Evolutionary conservation across 2,797 vertebrate genomes (phyloP).

Genomic region (Ambastaia sidthimunki): DNA sequence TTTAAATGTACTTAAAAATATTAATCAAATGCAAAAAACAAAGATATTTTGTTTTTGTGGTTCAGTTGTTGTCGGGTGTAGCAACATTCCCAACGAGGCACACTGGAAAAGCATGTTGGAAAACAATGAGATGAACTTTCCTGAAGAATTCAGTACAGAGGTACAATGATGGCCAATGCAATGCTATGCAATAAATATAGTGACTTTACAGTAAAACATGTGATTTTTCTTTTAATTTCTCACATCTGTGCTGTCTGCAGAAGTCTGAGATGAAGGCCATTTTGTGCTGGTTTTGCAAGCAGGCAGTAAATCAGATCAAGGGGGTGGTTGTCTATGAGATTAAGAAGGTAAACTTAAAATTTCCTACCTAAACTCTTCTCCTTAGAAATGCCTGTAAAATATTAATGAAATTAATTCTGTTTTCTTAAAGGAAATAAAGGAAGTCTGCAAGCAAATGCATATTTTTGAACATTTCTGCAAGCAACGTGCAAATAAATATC

Average conservation of each 20-base stretch:
- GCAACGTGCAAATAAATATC: conserved; percentile 9
- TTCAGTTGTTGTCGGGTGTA: conserved; percentile 19
- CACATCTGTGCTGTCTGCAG: not conserved
- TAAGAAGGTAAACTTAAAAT: conserved; percentile 25
- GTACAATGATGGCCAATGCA: not conserved
- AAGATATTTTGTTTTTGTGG: not conserved
- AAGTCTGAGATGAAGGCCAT: conserved; percentile 4
- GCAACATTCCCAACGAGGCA: not conserved
- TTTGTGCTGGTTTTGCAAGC: conserved; percentile 36
- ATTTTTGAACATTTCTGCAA: not conserved
- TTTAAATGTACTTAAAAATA: not conserved
- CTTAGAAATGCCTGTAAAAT: not conserved
- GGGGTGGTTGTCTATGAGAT: conserved; percentile 14
- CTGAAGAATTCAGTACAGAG: not conserved
- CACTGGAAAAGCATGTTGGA: conserved; percentile 10
- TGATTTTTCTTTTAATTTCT: not conserved
- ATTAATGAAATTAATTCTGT: not conserved
- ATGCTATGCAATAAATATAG: not conserved
- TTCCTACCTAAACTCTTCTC: not conserved
- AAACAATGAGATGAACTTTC: conserved; percentile 5
- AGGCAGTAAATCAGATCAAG: conserved; percentile 6
- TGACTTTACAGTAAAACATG: not conserved
- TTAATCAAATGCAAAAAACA: not conserved
- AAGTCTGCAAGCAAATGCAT: conserved; percentile 23
- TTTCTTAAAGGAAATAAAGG: conserved; percentile 37